Evolutionary conservation across 2,797 vertebrate species (phyloP).

Genomic region (Gymnopithys bicolor): DNA sequence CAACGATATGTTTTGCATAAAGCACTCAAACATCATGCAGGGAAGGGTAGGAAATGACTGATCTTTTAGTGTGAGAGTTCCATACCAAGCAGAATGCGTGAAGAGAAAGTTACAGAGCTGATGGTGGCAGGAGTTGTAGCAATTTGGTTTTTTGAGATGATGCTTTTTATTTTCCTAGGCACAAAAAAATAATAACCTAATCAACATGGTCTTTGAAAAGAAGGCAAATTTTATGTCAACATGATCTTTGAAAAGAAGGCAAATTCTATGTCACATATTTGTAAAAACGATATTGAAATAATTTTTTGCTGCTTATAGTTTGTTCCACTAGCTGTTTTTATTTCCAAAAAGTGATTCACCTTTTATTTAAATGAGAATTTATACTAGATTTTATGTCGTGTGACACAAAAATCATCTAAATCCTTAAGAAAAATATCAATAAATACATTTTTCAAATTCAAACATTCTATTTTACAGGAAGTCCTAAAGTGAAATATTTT

Average conservation of each 20-base stretch:
- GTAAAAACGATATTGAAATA: neutral
- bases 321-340: neutral
- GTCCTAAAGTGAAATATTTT: constrained; percentile 23
- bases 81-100: neutral
- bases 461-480: neutral
- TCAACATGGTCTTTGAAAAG: neutral
- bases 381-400: neutral
- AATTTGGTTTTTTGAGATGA: neutral
- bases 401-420: constrained; percentile 5
- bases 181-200: neutral
- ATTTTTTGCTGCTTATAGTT: neutral
- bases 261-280: neutral
- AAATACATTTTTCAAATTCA: neutral
- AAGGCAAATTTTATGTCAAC: neutral
- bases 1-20: constrained; percentile 42
- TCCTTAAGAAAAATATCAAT: constrained; percentile 13
- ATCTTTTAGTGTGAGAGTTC: constrained; percentile 19
- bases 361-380: constrained; percentile 59
- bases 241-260: neutral
- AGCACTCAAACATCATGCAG: constrained; percentile 9
- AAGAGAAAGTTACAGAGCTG: constrained; percentile 4
- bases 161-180: neutral
- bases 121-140: neutral
- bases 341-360: constrained; percentile 8
- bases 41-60: constrained; percentile 27